Evolutionary conservation across 2,888 invertebrate species (phyloP).

Genomic region (Nemoura dubitans): DNA sequence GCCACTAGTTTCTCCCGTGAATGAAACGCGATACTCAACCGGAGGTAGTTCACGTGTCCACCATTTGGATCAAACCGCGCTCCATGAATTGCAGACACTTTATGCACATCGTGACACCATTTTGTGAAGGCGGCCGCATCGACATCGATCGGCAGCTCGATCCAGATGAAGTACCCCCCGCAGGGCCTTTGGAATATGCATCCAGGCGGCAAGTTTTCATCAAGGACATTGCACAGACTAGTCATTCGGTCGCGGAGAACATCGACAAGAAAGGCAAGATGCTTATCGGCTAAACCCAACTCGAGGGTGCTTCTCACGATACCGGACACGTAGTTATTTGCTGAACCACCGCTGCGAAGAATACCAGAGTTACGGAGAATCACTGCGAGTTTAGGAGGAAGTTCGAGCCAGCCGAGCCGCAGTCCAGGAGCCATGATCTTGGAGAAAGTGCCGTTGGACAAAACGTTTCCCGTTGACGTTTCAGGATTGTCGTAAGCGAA

Average conservation of each 20-base stretch:
- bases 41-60: conserved; percentile 59
- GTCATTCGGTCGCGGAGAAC: conserved; percentile 62
- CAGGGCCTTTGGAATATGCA: conserved; percentile 61
- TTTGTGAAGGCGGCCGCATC: conserved; percentile 60
- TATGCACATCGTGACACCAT: conserved; percentile 60
- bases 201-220: conserved; percentile 59
- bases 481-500: conserved; percentile 61
- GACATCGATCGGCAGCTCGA: conserved; percentile 61
- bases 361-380: conserved; percentile 60
- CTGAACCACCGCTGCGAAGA: conserved; percentile 67
- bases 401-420: conserved; percentile 73
- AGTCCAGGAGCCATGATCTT: conserved; percentile 71
- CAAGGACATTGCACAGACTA: conserved; percentile 59
- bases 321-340: conserved; percentile 68
- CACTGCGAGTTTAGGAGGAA: conserved; percentile 60
- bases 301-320: conserved; percentile 65
- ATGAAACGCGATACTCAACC: conserved; percentile 65
- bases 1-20: conserved; percentile 57
- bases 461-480: conserved; percentile 63
- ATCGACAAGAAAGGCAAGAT: conserved; percentile 59
- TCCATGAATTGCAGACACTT: conserved; percentile 62
- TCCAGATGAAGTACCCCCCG: conserved; percentile 72
- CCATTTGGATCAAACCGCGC: conserved; percentile 59
- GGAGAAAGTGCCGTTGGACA: conserved; percentile 73
- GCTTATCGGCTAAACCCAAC: conserved; percentile 62